Percentiles rank a stretch among this genome's conserved stretches.
Evolutionary conservation across 2,797 vertebrate species (phyloP).

Genomic region (Chelonia mydas): DNA sequence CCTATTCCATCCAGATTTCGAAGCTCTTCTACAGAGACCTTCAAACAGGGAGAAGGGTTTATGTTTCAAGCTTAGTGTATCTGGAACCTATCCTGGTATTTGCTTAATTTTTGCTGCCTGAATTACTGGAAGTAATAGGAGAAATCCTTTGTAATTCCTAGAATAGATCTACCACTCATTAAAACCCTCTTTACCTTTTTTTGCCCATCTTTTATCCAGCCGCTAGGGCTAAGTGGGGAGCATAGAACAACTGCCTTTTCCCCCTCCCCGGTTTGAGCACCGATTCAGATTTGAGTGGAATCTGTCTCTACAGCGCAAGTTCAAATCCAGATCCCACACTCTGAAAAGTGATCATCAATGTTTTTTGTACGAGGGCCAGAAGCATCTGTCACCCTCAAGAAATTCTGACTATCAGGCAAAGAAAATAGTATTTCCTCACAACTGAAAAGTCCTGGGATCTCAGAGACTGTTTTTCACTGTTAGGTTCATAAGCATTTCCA

Average conservation of each 20-base stretch:
- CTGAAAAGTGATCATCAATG: accelerated
- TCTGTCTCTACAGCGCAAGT: accelerated
- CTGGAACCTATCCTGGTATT: slow-evolving; percentile 50
- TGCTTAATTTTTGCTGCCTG: slow-evolving; percentile 13
- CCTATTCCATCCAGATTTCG: background rate
- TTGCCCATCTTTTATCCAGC: background rate
- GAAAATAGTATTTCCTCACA: accelerated
- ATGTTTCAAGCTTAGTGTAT: slow-evolving; percentile 13
- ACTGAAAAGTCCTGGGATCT: background rate
- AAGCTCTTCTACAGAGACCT: slow-evolving; percentile 7
- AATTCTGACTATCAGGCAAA: accelerated
- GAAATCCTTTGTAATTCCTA: slow-evolving; percentile 57
- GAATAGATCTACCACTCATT: background rate
- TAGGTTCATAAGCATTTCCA: background rate
- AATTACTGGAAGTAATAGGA: background rate
- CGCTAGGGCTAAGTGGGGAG: background rate
- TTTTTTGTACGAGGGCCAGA: background rate
- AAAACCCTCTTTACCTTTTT: background rate
- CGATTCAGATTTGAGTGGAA: accelerated
- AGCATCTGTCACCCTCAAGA: background rate
- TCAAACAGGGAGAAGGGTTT: slow-evolving; percentile 8
- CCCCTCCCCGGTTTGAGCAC: accelerated
- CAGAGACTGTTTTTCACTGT: accelerated
- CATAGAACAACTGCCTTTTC: accelerated
- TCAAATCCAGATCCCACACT: background rate